These are phyloP conservation scores for Heliothis subflexa DNA, from an alignment of 1,140 invertebrate genomes.

Conservation along the genomic window DNA sequence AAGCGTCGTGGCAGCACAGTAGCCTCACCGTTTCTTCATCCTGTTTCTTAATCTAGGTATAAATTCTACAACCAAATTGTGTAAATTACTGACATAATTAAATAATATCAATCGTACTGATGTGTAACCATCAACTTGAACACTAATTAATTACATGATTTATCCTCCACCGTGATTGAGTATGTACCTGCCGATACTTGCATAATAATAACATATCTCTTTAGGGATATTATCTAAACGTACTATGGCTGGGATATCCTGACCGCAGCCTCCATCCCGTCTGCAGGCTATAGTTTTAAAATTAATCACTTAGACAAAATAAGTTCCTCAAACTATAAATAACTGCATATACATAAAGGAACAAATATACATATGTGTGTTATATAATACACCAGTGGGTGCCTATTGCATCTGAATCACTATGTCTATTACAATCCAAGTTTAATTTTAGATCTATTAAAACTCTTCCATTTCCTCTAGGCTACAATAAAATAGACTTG, in stretches of 20 bases:
- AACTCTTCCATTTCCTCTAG: not conserved
- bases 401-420: not conserved
- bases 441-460: not conserved
- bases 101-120: too few species aligned
- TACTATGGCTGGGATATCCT: not conserved
- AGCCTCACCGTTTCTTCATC: too few species aligned
- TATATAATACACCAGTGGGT: not conserved
- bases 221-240: not conserved
- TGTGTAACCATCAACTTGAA: not conserved
- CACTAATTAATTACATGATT: not conserved
- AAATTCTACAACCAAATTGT: too few species aligned
- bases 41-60: too few species aligned
- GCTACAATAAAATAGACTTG: not conserved
- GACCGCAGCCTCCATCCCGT: constrained; percentile 1
- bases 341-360: not conserved
- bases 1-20: too few species aligned
- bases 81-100: too few species aligned
- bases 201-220: not conserved
- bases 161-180: constrained; percentile 5
- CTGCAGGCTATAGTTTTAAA: not conserved
- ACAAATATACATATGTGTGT: not conserved
- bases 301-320: not conserved
- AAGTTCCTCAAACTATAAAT: not conserved
- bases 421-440: not conserved
- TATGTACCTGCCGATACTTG: not conserved